phyloP scores from a whole-genome alignment of 1,140 invertebrate genomes.

The Drosophila pseudoananassae region DNA sequence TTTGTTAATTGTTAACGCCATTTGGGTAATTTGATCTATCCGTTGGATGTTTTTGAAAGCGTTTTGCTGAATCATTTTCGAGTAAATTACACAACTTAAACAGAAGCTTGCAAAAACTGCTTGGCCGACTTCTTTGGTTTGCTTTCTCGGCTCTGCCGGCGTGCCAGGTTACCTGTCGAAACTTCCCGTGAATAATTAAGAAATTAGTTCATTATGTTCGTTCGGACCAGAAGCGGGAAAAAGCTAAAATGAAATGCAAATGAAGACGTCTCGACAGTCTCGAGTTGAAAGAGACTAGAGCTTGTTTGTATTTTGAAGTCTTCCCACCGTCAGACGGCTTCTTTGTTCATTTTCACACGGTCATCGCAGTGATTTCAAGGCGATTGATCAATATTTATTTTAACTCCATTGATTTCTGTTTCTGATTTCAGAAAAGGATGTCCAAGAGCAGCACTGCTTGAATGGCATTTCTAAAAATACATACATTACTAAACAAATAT shows the following conservation, averaged over 20 bases:
- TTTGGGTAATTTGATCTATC: conserved; percentile 56
- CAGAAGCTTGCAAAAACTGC: conserved; percentile 48
- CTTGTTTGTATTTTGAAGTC: conserved; percentile 9
- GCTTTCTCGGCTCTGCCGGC: conserved; percentile 13
- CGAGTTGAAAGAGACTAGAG: conserved; percentile 20
- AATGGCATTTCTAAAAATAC: conserved; percentile 50
- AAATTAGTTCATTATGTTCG: conserved; percentile 67
- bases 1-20: conserved; percentile 57
- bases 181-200: conserved; percentile 76
- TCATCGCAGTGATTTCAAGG: not conserved
- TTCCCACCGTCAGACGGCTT: conserved; percentile 27
- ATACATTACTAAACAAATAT: conserved; percentile 23
- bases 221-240: conserved; percentile 14
- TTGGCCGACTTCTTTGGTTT: conserved; percentile 28
- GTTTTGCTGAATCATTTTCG: conserved; percentile 74
- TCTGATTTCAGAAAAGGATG: conserved; percentile 15
- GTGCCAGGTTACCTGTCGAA: conserved; percentile 46
- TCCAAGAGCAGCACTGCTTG: not conserved
- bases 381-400: conserved; percentile 21
- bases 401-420: conserved; percentile 2
- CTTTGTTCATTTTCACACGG: conserved; percentile 32
- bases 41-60: conserved; percentile 25
- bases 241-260: conserved; percentile 64
- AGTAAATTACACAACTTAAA: conserved; percentile 58
- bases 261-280: conserved; percentile 31